A percentile compares a stretch with the other conserved stretches of the same genome.
Conservation (phyloP, 2,797 vertebrate genomes). For the Hydrolagus colliei region DNA sequence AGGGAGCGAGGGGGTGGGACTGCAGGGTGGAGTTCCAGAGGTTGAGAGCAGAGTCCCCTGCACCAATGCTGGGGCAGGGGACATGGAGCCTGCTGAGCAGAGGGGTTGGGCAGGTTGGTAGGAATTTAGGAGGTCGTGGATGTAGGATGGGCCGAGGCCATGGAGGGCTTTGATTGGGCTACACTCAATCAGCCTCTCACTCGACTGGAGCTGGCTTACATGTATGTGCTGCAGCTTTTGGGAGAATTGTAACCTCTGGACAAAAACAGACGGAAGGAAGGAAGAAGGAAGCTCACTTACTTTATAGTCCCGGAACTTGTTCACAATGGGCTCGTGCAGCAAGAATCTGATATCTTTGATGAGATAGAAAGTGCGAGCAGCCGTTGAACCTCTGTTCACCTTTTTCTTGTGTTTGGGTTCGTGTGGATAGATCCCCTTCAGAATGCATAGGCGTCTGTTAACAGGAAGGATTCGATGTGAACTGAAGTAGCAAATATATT, state of each 20-base stretch:
- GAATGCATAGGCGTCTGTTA: slow-evolving; percentile 80
- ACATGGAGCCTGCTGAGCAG: not conserved
- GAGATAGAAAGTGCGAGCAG: slow-evolving; percentile 82
- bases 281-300: slow-evolving; percentile 45
- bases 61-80: not conserved
- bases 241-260: no score
- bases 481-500: no score
- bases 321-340: slow-evolving; percentile 84
- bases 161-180: no score
- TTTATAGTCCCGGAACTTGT: slow-evolving; percentile 90
- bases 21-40: not conserved
- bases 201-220: no score
- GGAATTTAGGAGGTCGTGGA: no score
- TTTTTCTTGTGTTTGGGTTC: slow-evolving; percentile 97
- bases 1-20: no score
- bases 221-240: no score
- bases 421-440: slow-evolving; percentile 93
- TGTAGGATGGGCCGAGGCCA: not conserved
- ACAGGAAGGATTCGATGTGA: slow-evolving; percentile 19
- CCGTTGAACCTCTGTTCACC: slow-evolving; percentile 89
- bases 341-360: slow-evolving; percentile 93
- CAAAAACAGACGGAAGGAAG: no score
- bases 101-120: no score
- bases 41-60: no score
- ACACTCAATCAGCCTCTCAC: no score